Evolutionary conservation across 2,797 vertebrate species (phyloP), one percentile per base, ranked within the genome.

Genomic region (Xenops minutus): DNA sequence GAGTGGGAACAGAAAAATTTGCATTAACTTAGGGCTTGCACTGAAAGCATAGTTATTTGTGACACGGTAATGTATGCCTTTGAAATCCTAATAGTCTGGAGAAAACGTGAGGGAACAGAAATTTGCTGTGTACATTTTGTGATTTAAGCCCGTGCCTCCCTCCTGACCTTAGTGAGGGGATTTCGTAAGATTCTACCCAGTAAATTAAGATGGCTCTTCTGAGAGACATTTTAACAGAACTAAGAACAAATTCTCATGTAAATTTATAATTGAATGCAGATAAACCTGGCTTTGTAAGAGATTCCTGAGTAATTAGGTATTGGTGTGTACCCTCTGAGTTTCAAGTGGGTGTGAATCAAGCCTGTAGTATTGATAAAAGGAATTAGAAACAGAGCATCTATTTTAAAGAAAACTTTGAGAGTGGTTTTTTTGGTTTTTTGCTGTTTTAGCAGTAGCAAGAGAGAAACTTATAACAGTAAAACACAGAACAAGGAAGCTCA

Each of bases 1-100:
- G 7, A 19, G 18, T 10, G 37, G 26, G 55, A 76, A 30, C 0
- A 1, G 20, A 46, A 6, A 39, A n/a, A 6, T 12, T 7, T 8
- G 11, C 14, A 30, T 62, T 34, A 14, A 1, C 10, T 66, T 62
- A 3, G 2, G 17, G 6, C 49, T 51, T 85, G 15, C 79, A 43
- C 15, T 85, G 12, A 32, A 81, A 69, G 10, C 8, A 14, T 21
- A 36, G 21, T 12, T 77, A 10, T 14, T 24, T 36, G 36, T 58
- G 43, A 17, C 34, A 3, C n/a, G 8, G 21, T 30, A 30, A 21
- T 16, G 10, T 21, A 9, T 43, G 9, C 13, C 30, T 74, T 48
- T 51, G 41, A 80, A 75, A 44, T 43, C 20, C 7, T 29, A 13
- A 9, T 51, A 61, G 54, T 61, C 7, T 0, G 0, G 61, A 63